Evolutionary conservation across 2,113 vertebrate species (phyloP).

Genomic region (Strix uralensis): DNA sequence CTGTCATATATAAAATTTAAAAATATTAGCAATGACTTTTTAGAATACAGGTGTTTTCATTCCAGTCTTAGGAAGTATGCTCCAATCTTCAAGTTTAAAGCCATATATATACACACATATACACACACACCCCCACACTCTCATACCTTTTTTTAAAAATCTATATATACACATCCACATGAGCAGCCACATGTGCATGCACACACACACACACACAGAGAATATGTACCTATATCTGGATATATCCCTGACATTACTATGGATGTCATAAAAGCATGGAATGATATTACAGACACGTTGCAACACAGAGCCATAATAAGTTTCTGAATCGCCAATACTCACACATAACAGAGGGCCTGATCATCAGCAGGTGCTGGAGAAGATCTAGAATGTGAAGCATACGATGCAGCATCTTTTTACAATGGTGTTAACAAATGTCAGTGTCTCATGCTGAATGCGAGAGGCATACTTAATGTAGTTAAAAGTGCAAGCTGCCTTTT

Average conservation of each 20-base stretch:
- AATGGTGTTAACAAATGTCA: slow-evolving; percentile 81
- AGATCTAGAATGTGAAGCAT: slow-evolving; percentile 97
- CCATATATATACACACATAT: background rate
- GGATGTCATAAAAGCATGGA: slow-evolving; percentile 70
- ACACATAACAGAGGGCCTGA: slow-evolving; percentile 95
- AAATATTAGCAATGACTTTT: background rate
- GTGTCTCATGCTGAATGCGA: slow-evolving; percentile 75
- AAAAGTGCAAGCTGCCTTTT: slow-evolving; percentile 65
- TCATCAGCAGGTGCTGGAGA: slow-evolving; percentile 92
- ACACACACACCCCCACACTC: background rate
- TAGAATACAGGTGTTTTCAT: background rate
- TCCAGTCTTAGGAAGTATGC: background rate
- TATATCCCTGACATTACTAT: slow-evolving; percentile 68
- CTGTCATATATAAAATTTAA: background rate
- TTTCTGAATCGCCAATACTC: slow-evolving; percentile 89
- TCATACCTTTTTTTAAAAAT: background rate
- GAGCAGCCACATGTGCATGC: background rate
- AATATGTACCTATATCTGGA: slow-evolving; percentile 76
- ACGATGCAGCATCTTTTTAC: slow-evolving; percentile 84
- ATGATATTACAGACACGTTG: slow-evolving; percentile 73
- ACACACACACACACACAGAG: background rate
- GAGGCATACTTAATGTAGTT: slow-evolving; percentile 71
- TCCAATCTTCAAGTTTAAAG: slow-evolving; percentile 8
- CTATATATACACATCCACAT: background rate
- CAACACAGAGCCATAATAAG: slow-evolving; percentile 74